A percentile compares a stretch with the other conserved stretches of the same genome.
These are phyloP conservation scores for Drosophila repleta DNA, from an alignment of 1,140 invertebrate genomes.

Conservation along the genomic window DNA sequence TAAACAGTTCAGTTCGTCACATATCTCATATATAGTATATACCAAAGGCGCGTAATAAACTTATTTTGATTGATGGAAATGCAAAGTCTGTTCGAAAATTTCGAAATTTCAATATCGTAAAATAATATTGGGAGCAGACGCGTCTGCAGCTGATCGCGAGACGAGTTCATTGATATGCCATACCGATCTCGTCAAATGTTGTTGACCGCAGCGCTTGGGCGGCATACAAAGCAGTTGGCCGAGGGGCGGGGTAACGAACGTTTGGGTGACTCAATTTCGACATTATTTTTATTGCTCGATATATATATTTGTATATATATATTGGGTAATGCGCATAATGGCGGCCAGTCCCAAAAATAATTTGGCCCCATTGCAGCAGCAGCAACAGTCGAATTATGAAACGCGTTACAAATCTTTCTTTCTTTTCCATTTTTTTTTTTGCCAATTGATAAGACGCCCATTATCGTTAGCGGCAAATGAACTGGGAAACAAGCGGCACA, in stretches of 20 bases:
- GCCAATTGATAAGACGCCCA: constrained; percentile 27
- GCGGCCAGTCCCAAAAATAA: constrained; percentile 11
- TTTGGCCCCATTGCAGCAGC: constrained; percentile 29
- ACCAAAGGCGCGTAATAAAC: too few species aligned
- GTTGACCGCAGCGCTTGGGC: constrained; percentile 61
- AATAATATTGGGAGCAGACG: background rate
- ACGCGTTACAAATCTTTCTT: constrained; percentile 65
- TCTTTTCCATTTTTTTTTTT: constrained; percentile 9
- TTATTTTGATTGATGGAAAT: too few species aligned
- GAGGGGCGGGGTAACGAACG: background rate
- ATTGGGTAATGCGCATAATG: constrained; percentile 42
- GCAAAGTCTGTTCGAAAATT: too few species aligned
- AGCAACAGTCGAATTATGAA: constrained; percentile 47
- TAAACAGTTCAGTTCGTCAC: too few species aligned
- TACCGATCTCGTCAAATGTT: constrained; percentile 49
- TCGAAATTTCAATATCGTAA: too few species aligned
- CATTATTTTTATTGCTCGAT: constrained; percentile 39
- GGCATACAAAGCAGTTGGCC: constrained; percentile 58
- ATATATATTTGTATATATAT: constrained; percentile 7
- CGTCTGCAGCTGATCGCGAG: background rate
- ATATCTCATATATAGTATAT: too few species aligned
- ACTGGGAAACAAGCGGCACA: constrained; percentile 12
- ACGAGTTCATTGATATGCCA: constrained; percentile 68
- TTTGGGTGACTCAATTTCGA: constrained; percentile 53
- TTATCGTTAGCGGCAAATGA: constrained; percentile 19